Base-by-base conservation (phyloP, 2,888 invertebrate genomes). In the Andrena chrysosceles region DNA sequence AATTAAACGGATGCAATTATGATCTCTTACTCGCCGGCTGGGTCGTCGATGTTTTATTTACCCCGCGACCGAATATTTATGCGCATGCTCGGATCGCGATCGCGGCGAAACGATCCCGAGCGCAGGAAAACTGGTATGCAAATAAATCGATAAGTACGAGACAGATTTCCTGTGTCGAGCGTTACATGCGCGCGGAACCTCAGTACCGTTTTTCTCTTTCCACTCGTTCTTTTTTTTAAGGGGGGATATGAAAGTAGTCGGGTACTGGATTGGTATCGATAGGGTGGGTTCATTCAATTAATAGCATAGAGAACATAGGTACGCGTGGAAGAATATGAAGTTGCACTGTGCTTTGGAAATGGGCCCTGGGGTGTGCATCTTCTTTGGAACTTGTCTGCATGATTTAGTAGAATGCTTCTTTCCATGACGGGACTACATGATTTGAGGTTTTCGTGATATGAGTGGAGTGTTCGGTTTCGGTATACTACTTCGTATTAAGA, bases 31-130 rank as follows among this genome's bases (percentile, higher is more conserved):
- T 64, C 33, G n/a, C 8, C 54, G 13, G 20, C 54, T 2, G 20
- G 54, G 54, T 54, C 33, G 60, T 72, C 62, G 74, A 49, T 42
- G 74, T 79, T 20, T 83, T 77, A 68, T 77, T 80, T 85, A 80
- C 64, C 20, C 60, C 42, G 62, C 16, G 59, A 33, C 62, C n/a
- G 10, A 59, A 74, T 54, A 56, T 68, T 20, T 42, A 48, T 20
- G 33, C 26, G 23, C 23, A 20, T 23, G 26, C 29, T 16, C 54
- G 23, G n/a, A 10, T 16, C 23, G 26, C 29, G 35, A 64, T 16
- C 16, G 48, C 13, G 6, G 23, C 31, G 42, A 26, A 49, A 42
- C 42, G 26, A 60, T 35, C 35, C 60, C 7, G 23, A 56, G 23
- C 29, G 54, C 66, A 20, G 74, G 31, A 63, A 54, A 68, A 26